Base-by-base conservation (phyloP, 2,797 vertebrate species). In the Melanotaenia maccullochi region DNA sequence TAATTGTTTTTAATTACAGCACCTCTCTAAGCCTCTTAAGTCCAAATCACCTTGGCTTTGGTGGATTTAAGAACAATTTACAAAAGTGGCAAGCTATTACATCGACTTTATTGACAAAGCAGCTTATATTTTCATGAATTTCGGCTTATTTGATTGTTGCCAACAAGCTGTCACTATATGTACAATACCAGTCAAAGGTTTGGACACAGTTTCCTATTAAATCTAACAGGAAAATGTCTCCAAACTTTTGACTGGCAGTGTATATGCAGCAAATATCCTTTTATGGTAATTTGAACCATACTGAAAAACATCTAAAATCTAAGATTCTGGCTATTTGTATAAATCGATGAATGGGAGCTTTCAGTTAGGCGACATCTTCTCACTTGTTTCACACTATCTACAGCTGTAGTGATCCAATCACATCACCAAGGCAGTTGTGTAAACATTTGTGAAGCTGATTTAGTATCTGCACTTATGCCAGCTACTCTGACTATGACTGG, bases 1-100 rank as follows among this genome's bases (percentile, higher is more conserved):
- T 73, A 44, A 66, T 68, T 76, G 56, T 74, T 85, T 84, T 85
- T 85, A 85, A 91, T 85, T 76, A 73, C 44, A 71, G 51, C 57
- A n/a, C 76, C 87, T 68, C 18, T 60, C 62, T 64, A 44, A 28
- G 64, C 42, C 58, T 65, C 55, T 64, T 6, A 61, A 79, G 22
- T 80, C 59, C 51, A 75, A 76, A 81, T 84, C 67, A 72, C 18
- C 63, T 68, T 75, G 65, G 63, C 64, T 81, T 73, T 75, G 62
- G 44, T 56, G 36, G 65, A 83, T 87, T 82, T 85, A 71, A 81
- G 70, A 75, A 63, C 30, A 73, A 68, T 87, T 82, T 25, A 49
- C 44, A 47, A 68, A 76, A 82, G 65, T 76, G 70, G 56, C 47
- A 75, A 49, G 47, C n/a, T 20, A 22, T 49, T 49, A 49, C n/a